Percentiles rank a stretch among this genome's conserved stretches.
Evolutionary conservation across 1,140 invertebrate genomes (phyloP).

Genomic region (Globodera ellingtonae): DNA sequence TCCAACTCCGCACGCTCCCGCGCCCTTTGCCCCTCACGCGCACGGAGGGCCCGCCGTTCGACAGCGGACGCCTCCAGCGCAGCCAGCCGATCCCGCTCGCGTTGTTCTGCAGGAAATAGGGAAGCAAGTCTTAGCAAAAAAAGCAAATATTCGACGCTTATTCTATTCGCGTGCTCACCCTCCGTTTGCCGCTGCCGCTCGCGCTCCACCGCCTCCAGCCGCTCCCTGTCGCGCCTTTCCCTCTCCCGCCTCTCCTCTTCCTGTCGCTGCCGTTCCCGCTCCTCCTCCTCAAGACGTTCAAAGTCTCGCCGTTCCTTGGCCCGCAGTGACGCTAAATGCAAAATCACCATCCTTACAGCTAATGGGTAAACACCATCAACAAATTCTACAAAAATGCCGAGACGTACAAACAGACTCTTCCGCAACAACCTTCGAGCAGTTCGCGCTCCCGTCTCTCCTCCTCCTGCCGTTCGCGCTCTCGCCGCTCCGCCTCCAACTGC

Average conservation of each 20-base stretch:
- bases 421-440: constrained; percentile 30
- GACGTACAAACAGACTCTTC: neutral
- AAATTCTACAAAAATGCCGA: no score
- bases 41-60: constrained; percentile 47
- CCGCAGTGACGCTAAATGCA: constrained; percentile 33
- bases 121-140: no score
- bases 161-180: neutral
- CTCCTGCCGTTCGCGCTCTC: constrained; percentile 55
- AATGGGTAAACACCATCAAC: no score
- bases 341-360: neutral
- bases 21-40: constrained; percentile 45
- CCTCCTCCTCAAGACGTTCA: constrained; percentile 49
- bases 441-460: constrained; percentile 52
- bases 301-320: constrained; percentile 51
- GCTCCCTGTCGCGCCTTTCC: constrained; percentile 56
- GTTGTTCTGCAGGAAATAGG: constrained; percentile 36
- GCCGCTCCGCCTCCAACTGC: constrained; percentile 53
- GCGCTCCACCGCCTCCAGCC: constrained; percentile 47
- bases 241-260: constrained; percentile 54
- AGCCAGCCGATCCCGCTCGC: constrained; percentile 45
- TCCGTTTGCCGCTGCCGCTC: constrained; percentile 41
- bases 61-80: constrained; percentile 52
- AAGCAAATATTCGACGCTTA: no score
- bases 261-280: constrained; percentile 41
- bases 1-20: constrained; percentile 49